Evolutionary conservation across 2,113 vertebrate genomes (phyloP), one percentile per base, ranked within the genome.

Genomic region (Maccullochella peelii): DNA sequence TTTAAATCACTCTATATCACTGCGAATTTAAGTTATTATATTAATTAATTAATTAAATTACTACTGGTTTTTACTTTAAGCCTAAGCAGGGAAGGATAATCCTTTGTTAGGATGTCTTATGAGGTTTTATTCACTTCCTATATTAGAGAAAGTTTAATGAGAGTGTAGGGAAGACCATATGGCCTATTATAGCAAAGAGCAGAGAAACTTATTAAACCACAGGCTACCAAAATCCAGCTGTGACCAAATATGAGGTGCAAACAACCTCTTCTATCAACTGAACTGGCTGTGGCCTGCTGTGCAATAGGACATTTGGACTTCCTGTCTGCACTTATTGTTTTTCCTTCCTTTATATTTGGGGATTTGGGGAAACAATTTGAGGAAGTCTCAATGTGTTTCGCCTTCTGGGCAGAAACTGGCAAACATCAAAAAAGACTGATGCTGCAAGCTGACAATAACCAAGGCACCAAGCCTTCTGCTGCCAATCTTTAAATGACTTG

Each of bases 341-440:
- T 55, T 65, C 68, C 50, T 61, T 73, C 58, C 30, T 54, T 83
- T 83, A 8, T 83, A n/a, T 80, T 80, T 25, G 3, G 27, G 4
- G 10, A n/a, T 80, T 80, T 25, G 3, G 27, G 4, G 10, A 69
- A 71, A 94, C 83, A 92, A 89, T 83, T 71, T 59, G 61, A 81
- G 86, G 77, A 89, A 86, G 73, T 73, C 20, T 40, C 14, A 3
- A 40, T 69, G n/a, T 66, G 66, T 75, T 63, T 58, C 0, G 0
- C 15, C 42, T 68, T 85, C 62, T 33, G 49, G 18, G 38, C 4
- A n/a, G n/a, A n/a, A n/a, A n/a, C 44, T 59, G 47, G 61, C 7
- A 78, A 16, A 63, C 27, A 36, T 38, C 9, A 61, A 27, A 52
- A 52, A 79, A 72, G 25, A 67, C 70, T 16, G 67, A 75, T 44